Percentiles rank a stretch among this genome's conserved stretches.
phyloP scores from a whole-genome alignment of 2,797 vertebrate genomes.

The Hozukius guyotensis region DNA sequence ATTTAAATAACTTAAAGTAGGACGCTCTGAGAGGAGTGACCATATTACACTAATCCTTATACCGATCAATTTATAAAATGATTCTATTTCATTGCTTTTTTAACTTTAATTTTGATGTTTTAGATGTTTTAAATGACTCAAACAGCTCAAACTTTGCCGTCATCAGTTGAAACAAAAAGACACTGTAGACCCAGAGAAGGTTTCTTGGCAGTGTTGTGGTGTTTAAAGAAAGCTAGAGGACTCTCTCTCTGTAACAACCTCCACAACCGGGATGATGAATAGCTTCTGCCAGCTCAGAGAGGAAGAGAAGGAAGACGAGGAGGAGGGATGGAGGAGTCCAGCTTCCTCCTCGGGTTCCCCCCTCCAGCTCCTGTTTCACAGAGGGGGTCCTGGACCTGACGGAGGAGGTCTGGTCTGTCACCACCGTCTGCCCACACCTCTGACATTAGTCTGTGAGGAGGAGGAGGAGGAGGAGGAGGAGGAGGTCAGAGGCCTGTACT shows the following conservation, averaged over 20 bases:
- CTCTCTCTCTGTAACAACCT: conserved; percentile 9
- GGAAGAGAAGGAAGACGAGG: conserved; percentile 1
- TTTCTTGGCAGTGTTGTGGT: neutral
- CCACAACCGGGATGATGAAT: conserved; percentile 19
- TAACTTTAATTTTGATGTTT: neutral
- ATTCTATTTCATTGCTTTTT: neutral
- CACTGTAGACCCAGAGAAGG: neutral
- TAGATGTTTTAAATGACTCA: neutral
- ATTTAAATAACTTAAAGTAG: too few species aligned
- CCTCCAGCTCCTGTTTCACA: conserved; percentile 6
- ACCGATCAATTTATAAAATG: too few species aligned
- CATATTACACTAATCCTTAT: too few species aligned
- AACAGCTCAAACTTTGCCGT: neutral
- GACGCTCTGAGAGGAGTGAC: too few species aligned
- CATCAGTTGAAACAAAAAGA: neutral
- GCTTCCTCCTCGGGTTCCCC: conserved; percentile 17
- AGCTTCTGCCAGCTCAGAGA: conserved; percentile 11
- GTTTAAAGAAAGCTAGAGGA: conserved; percentile 10
- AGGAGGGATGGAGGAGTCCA: neutral
- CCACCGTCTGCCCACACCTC: conserved; percentile 2
- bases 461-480: neutral
- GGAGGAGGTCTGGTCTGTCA: conserved; percentile 33
- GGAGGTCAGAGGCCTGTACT: neutral
- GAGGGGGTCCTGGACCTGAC: neutral
- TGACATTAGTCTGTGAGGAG: conserved; percentile 6